These are phyloP conservation scores for Ranitomeya imitator DNA, from an alignment of 2,113 vertebrate genomes.

Conservation along the genomic window DNA sequence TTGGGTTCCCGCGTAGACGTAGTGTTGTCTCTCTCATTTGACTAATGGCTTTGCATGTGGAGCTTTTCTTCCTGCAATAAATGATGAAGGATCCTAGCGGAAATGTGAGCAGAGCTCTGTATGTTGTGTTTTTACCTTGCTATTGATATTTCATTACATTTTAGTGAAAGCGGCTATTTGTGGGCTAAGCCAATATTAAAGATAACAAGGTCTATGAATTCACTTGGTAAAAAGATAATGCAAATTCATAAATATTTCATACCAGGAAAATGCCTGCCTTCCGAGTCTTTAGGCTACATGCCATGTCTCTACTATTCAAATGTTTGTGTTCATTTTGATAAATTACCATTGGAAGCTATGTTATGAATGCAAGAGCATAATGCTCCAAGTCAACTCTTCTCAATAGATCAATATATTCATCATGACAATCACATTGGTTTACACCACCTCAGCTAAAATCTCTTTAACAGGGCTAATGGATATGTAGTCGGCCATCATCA, in stretches of 20 bases:
- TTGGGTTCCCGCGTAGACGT: no score
- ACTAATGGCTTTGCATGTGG: no score
- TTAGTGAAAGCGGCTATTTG: background rate
- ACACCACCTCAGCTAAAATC: background rate
- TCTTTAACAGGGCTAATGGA: background rate
- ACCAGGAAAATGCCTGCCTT: background rate
- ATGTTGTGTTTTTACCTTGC: background rate
- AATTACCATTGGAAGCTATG: background rate
- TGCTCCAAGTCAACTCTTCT: background rate
- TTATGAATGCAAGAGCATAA: background rate
- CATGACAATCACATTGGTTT: background rate
- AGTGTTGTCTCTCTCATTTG: no score
- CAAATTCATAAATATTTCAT: background rate
- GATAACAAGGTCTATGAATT: background rate
- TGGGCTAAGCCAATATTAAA: background rate
- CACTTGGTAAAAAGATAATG: constrained; percentile 3
- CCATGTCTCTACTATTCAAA: background rate
- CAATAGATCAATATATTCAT: background rate
- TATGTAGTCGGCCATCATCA: background rate
- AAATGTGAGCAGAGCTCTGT: background rate
- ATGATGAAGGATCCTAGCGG: no score
- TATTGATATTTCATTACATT: background rate
- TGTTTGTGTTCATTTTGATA: constrained; percentile 1
- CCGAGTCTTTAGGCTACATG: background rate
- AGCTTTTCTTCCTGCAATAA: no score